These are phyloP conservation scores for Caloenas nicobarica DNA, from an alignment of 2,113 vertebrate genomes.

Conservation along the genomic window DNA sequence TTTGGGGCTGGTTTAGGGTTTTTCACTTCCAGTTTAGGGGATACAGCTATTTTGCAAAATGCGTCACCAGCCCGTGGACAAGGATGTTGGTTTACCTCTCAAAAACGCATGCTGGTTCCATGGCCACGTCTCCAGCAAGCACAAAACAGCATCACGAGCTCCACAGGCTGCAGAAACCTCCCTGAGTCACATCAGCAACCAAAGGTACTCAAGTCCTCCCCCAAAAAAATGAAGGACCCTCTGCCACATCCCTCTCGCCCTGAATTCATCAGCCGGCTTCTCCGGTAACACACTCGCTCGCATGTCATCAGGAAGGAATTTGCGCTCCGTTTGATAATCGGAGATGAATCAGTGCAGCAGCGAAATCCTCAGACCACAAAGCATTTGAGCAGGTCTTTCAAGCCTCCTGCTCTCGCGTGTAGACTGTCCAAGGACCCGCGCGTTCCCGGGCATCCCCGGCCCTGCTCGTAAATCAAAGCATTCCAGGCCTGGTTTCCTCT, in stretches of 20 bases:
- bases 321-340: neutral
- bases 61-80: neutral
- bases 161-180: neutral
- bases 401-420: neutral
- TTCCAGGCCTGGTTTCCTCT: slow-evolving; percentile 12
- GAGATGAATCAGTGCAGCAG: neutral
- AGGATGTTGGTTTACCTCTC: neutral
- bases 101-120: neutral
- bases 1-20: neutral
- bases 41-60: neutral
- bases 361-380: neutral
- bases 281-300: neutral
- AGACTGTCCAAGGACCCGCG: slow-evolving; percentile 3
- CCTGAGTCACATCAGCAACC: neutral
- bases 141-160: neutral
- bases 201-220: neutral
- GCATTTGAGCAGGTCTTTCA: slow-evolving; percentile 1
- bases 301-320: slow-evolving; percentile 41
- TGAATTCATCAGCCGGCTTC: neutral
- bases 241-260: neutral
- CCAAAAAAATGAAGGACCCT: neutral
- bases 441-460: slow-evolving; percentile 9
- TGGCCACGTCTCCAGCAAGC: fast-evolving
- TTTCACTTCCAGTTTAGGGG: neutral
- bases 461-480: slow-evolving; percentile 29